Conservation (phyloP, 2,113 vertebrate genomes). For the Barnardius zonarius region DNA sequence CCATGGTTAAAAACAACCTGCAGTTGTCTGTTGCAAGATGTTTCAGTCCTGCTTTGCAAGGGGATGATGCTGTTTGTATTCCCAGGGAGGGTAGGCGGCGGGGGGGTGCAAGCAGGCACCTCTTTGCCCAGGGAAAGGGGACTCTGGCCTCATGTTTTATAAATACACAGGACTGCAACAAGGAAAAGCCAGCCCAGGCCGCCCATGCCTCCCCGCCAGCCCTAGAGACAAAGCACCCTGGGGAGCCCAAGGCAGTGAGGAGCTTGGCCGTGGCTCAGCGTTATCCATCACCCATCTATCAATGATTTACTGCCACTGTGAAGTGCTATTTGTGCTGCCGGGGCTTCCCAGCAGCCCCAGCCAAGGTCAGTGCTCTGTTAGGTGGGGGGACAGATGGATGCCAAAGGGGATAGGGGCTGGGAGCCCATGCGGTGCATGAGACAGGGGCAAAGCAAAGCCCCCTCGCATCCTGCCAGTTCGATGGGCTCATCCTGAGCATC, state of each 20-base stretch:
- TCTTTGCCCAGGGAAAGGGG: not conserved
- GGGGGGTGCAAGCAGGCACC: not conserved
- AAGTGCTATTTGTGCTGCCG: constrained; percentile 19
- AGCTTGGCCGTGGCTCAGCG: not conserved
- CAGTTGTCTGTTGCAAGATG: not conserved
- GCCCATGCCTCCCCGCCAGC: fast-evolving
- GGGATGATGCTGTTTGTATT: not conserved
- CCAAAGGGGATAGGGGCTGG: not conserved
- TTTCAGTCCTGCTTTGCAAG: not conserved
- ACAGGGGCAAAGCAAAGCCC: not conserved
- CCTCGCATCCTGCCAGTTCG: fast-evolving
- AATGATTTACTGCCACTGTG: constrained; percentile 7
- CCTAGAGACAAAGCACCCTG: not conserved
- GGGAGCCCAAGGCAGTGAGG: not conserved
- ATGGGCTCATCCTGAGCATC: not conserved
- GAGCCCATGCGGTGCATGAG: fast-evolving
- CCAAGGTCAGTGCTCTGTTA: not conserved
- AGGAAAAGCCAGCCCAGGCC: not conserved
- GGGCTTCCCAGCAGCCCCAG: not conserved
- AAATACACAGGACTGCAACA: not conserved
- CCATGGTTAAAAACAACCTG: not conserved
- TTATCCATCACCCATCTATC: not conserved
- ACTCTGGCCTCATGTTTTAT: not conserved
- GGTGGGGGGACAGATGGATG: not conserved
- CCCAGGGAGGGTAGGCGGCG: not conserved